Conservation (phyloP, 2,888 invertebrate genomes). For the Tipula confusa region DNA sequence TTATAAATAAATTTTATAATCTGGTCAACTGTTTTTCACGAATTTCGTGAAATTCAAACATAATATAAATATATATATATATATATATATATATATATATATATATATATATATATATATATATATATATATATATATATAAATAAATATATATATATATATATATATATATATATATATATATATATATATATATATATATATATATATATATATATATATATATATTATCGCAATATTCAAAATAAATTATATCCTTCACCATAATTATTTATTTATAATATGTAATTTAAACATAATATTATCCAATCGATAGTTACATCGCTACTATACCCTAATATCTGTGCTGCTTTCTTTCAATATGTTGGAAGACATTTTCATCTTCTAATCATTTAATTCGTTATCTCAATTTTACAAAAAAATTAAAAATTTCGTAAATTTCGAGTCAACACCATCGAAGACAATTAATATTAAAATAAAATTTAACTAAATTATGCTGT, state of each 20-base stretch:
- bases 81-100: too few species aligned
- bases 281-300: neutral
- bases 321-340: neutral
- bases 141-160: too few species aligned
- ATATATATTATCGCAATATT: neutral
- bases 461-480: neutral
- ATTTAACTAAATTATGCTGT: neutral
- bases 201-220: too few species aligned
- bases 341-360: neutral
- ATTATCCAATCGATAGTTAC: neutral
- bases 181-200: too few species aligned
- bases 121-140: too few species aligned
- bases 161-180: too few species aligned
- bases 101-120: too few species aligned
- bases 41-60: neutral
- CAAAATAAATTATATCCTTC: slow-evolving; percentile 3
- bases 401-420: neutral
- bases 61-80: too few species aligned
- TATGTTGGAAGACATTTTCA: neutral
- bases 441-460: neutral
- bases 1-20: neutral
- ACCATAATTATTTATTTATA: neutral
- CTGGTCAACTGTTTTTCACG: neutral
- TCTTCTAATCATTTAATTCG: neutral
- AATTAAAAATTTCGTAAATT: neutral